Evolutionary conservation across 2,113 vertebrate genomes (phyloP).

Genomic region (Pelodiscus sinensis): DNA sequence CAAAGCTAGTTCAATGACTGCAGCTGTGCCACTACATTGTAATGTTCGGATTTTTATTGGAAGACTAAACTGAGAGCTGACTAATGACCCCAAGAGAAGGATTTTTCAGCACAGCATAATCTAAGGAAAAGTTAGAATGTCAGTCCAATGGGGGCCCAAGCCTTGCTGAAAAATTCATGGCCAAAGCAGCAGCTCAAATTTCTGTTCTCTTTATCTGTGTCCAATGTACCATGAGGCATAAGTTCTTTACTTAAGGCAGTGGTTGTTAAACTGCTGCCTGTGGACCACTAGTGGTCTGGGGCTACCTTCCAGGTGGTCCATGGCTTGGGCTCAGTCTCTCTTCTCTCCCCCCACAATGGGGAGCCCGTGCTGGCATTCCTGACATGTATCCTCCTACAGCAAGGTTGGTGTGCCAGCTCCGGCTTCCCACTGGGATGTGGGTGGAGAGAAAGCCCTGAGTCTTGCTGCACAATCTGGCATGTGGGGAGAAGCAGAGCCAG

Average conservation of each 20-base stretch:
- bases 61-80: constrained; percentile 70
- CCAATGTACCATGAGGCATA: constrained; percentile 54
- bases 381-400: too few species aligned
- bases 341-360: too few species aligned
- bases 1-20: constrained; percentile 59
- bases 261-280: too few species aligned
- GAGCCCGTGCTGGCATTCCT: too few species aligned
- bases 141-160: constrained; percentile 40
- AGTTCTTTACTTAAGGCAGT: constrained; percentile 37
- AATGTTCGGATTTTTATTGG: constrained; percentile 72
- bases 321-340: too few species aligned
- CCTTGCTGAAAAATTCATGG: constrained; percentile 22
- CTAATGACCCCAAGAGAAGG: constrained; percentile 77
- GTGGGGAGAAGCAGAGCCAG: too few species aligned
- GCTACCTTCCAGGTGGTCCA: too few species aligned
- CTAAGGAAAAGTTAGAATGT: constrained; percentile 63
- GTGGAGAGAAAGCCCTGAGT: too few species aligned
- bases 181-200: constrained; percentile 21
- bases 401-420: too few species aligned
- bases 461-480: too few species aligned
- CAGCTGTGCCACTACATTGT: constrained; percentile 50
- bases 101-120: constrained; percentile 64
- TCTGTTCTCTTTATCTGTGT: constrained; percentile 56
- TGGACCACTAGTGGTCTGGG: too few species aligned
- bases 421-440: too few species aligned